These are phyloP conservation scores for Tricholauxania praeusta DNA, from an alignment of 2,888 invertebrate genomes.

Conservation along the genomic window DNA sequence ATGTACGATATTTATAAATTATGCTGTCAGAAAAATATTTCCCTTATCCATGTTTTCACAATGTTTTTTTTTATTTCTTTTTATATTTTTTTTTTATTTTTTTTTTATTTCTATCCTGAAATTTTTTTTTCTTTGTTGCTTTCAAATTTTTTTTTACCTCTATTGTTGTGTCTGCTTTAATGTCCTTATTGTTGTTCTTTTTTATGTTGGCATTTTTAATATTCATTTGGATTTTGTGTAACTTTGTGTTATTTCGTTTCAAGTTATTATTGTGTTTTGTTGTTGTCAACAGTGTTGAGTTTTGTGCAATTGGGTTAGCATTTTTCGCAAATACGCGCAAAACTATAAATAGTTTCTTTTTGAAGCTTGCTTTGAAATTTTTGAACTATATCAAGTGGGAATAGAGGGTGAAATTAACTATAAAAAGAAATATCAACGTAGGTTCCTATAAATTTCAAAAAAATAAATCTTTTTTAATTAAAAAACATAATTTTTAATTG, in stretches of 20 bases:
- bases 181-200: neutral
- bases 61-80: neutral
- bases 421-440: too few species aligned
- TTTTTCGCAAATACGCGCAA: too few species aligned
- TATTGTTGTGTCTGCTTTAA: too few species aligned
- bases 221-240: neutral
- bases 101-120: neutral
- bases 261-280: too few species aligned
- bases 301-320: neutral
- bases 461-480: too few species aligned
- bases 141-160: neutral
- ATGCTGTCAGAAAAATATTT: neutral
- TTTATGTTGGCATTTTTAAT: neutral
- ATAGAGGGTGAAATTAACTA: too few species aligned
- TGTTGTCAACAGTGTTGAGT: neutral
- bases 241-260: too few species aligned
- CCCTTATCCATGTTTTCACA: neutral
- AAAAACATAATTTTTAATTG: too few species aligned
- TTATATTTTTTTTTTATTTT: neutral
- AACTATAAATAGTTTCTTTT: too few species aligned
- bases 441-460: too few species aligned
- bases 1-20: neutral
- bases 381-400: too few species aligned
- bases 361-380: too few species aligned
- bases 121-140: neutral